These are phyloP conservation scores for Leptinotarsa tumamoca DNA, from an alignment of 2,888 invertebrate genomes.

Conservation along the genomic window DNA sequence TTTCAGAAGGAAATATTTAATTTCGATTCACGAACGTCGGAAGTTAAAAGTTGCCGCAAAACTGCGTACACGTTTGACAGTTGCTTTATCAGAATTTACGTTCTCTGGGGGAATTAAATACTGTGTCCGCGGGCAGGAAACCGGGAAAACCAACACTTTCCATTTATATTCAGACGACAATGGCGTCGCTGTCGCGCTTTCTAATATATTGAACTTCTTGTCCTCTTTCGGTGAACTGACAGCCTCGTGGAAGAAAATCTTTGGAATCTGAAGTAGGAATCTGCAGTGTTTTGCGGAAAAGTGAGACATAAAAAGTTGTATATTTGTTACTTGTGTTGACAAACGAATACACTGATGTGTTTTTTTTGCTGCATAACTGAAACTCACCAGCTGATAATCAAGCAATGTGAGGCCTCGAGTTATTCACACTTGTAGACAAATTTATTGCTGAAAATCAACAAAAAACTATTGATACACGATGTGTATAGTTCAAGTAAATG, in stretches of 20 bases:
- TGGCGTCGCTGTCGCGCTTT: conserved; percentile 50
- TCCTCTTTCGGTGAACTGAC: conserved; percentile 39
- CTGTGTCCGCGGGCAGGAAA: conserved; percentile 23
- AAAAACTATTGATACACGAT: no score
- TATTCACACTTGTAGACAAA: no score
- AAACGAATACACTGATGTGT: no score
- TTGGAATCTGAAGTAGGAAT: background rate
- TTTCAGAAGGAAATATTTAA: conserved; percentile 30
- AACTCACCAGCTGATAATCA: no score
- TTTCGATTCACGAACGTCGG: conserved; percentile 36
- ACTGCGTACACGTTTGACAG: conserved; percentile 61
- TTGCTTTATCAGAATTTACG: conserved; percentile 60
- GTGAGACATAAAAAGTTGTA: background rate
- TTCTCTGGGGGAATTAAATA: conserved; percentile 62
- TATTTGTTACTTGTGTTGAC: no score
- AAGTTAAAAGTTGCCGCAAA: conserved; percentile 45
- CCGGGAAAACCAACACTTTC: conserved; percentile 48
- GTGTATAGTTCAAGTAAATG: no score
- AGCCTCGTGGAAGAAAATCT: conserved; percentile 16
- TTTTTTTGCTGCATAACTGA: no score
- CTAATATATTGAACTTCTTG: conserved; percentile 53
- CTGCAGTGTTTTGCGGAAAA: background rate
- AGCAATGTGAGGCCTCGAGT: no score
- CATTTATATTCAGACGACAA: conserved; percentile 54
- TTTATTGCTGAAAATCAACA: no score